Base-by-base conservation (phyloP, 2,888 invertebrate species). In the Drosophila suboccidentalis region DNA sequence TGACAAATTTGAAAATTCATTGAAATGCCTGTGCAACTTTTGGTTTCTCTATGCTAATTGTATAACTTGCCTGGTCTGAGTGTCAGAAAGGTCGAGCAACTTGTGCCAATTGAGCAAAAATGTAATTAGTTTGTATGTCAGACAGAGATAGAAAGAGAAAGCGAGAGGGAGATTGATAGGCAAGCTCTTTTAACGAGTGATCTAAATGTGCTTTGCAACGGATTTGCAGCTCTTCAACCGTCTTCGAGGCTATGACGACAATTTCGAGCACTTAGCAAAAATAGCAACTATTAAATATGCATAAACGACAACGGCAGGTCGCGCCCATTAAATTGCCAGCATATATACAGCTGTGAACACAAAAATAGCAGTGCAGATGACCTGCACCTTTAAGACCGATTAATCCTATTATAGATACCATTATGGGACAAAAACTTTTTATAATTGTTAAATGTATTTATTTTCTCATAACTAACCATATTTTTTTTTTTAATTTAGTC, bases 201-300 rank as follows among this genome's bases (percentile, higher is more conserved):
- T 76, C 71, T 53, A 65, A 65, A 60, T 78, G 54, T 75, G 69
- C 79, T 75, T 75, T 75, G 49, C 46, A 36, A 29, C 59, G 63
- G 75, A 70, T 77, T 75, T 75, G 68, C 73, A 69, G 77, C 69
- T 63, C 57, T 60, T 76, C 43, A 68, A 75, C 39, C 39, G 58
- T 57, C 66, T 47, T 65, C 36, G 47, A 47, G 46, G 61, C 61
- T 65, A 65, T 65, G 67, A 51, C 53, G 78, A 89, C 84, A 75
- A 84, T 89, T 86, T 85, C 46, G 57, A 89, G 83, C 90, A 87
- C 87, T 89, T 87, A 87, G 80, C 86, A 89, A 89, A 89, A 89
- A 89, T 71, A 87, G 90, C 89, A 89, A 87, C 89, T 89, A 82
- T 89, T 87, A 87, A 87, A 87, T 89, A 87, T 87, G 83, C 86